Evolutionary conservation across 2,113 vertebrate species (phyloP).

Genomic region (Tricholaema leucomelas): DNA sequence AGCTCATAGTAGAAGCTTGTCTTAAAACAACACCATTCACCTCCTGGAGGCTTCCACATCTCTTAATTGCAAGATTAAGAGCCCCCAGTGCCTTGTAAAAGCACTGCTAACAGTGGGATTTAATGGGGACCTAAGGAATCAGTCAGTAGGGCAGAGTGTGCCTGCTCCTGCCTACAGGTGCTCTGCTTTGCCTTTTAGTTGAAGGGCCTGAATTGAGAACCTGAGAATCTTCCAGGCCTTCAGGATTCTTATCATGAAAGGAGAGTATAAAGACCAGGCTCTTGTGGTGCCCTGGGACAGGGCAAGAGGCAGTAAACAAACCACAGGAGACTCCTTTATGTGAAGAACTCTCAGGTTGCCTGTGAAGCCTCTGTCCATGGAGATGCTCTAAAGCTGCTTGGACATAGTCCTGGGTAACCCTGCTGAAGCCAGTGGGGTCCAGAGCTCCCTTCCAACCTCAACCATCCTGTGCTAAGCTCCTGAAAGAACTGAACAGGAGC

Average conservation of each 20-base stretch:
- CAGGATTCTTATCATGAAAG: neutral
- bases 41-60: neutral
- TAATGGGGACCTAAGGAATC: neutral
- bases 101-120: neutral
- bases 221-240: neutral
- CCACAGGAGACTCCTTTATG: neutral
- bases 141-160: neutral
- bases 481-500: neutral
- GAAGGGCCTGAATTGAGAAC: neutral
- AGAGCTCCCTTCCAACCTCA: neutral
- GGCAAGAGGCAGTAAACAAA: neutral
- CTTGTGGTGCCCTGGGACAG: neutral
- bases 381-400: neutral
- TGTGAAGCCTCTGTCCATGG: neutral
- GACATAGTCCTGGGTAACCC: neutral
- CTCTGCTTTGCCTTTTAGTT: neutral
- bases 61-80: neutral
- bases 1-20: conserved; percentile 33
- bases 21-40: neutral
- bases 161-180: neutral
- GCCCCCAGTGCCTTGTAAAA: neutral
- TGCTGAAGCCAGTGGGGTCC: neutral
- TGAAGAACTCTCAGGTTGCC: neutral
- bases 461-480: neutral
- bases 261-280: neutral